Base-by-base conservation (phyloP, 2,888 invertebrate species). In the Catocala sponsa region DNA sequence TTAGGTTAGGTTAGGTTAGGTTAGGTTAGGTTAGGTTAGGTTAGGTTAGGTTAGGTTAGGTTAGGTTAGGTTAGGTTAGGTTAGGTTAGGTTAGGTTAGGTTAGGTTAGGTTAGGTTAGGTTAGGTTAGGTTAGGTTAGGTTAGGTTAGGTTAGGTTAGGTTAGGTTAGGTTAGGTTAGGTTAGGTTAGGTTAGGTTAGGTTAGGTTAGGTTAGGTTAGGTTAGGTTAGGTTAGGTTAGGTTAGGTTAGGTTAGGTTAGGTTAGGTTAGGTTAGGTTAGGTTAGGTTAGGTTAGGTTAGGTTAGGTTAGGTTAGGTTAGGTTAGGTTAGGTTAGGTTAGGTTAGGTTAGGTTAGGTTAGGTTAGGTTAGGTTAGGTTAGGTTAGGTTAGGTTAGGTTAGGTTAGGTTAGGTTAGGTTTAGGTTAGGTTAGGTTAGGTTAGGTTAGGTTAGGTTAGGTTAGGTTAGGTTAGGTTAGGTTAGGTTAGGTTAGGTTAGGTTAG, bases 1-100 rank as follows among this genome's bases (percentile, higher is more conserved):
- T 70, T 70, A 70, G 67, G 63, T 70, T 70, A 70, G 67, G 68
- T 70, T 68, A 70, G 68, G 70, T 71, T 71, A 71, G 71, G 71
- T 71, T 71, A 66, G 68, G 68, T 68, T 71, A 69, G 68, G 66
- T 69, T 69, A 72, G 69, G 65, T 70, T 66, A 68, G 69, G 65
- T 69, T 65, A 68, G 67, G 70, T 65, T 61, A 65, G 65, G 55
- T 70, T 67, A 70, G 67, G 67, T 70, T 70, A 70, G 67, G 67
- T 70, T 67, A 70, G 67, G 67, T 70, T 67, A 70, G 65, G 63
- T 69, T 65, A 65, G 66, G 66, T 61, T 64, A 65, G 66, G 59
- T 65, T 55, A 66, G 64, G 59, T 66, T 57, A 57, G 68, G 55
- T 55, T 46, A 50, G 38, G 57, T 49, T 61, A 49, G 47, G 56